A percentile compares a stretch with the other conserved stretches of the same genome.
Evolutionary conservation across 2,888 invertebrate species (phyloP).

Genomic region (Drosophila cracens): DNA sequence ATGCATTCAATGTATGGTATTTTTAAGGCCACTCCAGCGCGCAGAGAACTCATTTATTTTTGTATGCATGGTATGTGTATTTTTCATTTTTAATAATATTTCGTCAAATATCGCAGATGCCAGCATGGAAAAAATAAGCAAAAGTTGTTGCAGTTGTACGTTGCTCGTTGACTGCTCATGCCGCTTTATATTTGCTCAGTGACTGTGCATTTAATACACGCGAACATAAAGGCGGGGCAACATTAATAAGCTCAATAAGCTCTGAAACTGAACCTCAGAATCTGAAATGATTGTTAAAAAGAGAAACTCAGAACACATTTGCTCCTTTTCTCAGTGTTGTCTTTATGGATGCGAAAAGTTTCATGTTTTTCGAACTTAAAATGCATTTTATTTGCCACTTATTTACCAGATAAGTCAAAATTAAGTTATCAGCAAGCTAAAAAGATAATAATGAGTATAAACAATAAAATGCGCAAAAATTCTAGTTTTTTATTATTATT

Average conservation of each 20-base stretch:
- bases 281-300: conserved; percentile 10
- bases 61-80: conserved; percentile 7
- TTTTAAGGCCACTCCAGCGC: conserved; percentile 45
- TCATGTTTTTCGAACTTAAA: neutral
- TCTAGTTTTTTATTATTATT: neutral
- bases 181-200: conserved; percentile 48
- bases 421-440: neutral
- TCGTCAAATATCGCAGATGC: conserved; percentile 33
- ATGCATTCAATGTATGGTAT: conserved; percentile 39
- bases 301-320: neutral
- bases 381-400: neutral
- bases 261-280: conserved; percentile 24
- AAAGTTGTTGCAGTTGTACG: conserved; percentile 5
- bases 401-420: neutral
- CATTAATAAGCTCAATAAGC: conserved; percentile 6
- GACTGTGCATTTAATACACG: conserved; percentile 62
- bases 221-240: conserved; percentile 30
- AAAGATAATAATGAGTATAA: neutral
- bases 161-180: conserved; percentile 25
- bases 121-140: conserved; percentile 10
- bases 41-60: conserved; percentile 19
- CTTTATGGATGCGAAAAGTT: neutral
- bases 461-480: neutral
- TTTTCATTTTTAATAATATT: conserved; percentile 30
- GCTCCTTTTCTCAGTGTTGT: neutral